Percentiles rank a stretch among this genome's conserved stretches.
Evolutionary conservation across 2,113 vertebrate species (phyloP).

Genomic region (Mohoua ochrocephala): DNA sequence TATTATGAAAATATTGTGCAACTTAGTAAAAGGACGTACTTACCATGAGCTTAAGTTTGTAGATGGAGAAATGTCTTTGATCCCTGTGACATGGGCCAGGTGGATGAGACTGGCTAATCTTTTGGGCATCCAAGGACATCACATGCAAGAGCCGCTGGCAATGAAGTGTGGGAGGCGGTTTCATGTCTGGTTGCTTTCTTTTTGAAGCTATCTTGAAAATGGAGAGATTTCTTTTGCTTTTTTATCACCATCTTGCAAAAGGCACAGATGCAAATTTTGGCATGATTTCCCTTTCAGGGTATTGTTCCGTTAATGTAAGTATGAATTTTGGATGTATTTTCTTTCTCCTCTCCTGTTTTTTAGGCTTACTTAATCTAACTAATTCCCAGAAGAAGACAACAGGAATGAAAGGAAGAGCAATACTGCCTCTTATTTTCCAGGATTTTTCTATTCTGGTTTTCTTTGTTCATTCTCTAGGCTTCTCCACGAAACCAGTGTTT

Average conservation of each 20-base stretch:
- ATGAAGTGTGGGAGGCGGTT: not conserved
- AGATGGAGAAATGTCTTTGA: slow-evolving; percentile 1
- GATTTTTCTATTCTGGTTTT: not conserved
- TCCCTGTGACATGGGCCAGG: not conserved
- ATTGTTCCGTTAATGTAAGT: not conserved
- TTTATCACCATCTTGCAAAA: slow-evolving; percentile 34
- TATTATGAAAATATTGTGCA: not conserved
- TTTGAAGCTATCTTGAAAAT: slow-evolving; percentile 48
- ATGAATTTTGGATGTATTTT: not conserved
- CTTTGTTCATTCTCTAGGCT: not conserved
- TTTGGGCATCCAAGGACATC: not conserved
- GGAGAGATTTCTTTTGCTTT: slow-evolving; percentile 36
- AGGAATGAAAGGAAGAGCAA: not conserved
- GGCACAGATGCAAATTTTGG: not conserved
- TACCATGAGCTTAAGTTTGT: slow-evolving; percentile 11
- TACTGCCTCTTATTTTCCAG: not conserved
- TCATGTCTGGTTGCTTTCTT: not conserved
- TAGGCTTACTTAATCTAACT: not conserved
- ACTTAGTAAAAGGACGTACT: slow-evolving; percentile 28
- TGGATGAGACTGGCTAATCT: not conserved
- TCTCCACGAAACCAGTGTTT: not conserved
- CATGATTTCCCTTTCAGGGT: not conserved
- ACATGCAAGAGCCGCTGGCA: not conserved
- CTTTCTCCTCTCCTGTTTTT: not conserved
- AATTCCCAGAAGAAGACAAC: not conserved